A percentile compares a stretch with the other conserved stretches of the same genome.
Evolutionary conservation across 2,113 vertebrate genomes (phyloP).

Genomic region (Lichenostomus cassidix): DNA sequence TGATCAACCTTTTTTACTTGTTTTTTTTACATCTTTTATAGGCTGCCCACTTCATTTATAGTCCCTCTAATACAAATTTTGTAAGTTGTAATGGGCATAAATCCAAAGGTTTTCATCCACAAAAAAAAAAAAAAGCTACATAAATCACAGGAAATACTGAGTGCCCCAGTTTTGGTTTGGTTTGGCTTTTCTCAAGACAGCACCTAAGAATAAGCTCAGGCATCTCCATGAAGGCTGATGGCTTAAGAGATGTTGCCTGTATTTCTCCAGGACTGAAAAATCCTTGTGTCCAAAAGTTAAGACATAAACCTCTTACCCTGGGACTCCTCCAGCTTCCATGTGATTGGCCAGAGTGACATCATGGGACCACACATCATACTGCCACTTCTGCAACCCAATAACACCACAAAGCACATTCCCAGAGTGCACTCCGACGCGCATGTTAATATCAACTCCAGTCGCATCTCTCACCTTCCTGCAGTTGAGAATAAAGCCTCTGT

Average conservation of each 20-base stretch:
- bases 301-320: conserved; percentile 81
- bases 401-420: conserved; percentile 97
- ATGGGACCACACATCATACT: conserved; percentile 98
- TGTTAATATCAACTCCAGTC: conserved; percentile 95
- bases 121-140: not conserved
- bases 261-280: not conserved
- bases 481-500: not conserved
- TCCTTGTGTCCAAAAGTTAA: not conserved
- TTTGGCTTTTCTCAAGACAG: not conserved
- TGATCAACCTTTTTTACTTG: not conserved
- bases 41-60: not conserved
- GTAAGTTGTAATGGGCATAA: not conserved
- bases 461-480: conserved; percentile 93
- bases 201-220: not conserved
- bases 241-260: not conserved
- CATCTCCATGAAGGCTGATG: not conserved
- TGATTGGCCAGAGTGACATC: conserved; percentile 97
- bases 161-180: too few species aligned
- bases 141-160: not conserved
- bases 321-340: conserved; percentile 97
- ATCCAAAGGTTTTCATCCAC: not conserved
- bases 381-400: conserved; percentile 98
- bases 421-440: conserved; percentile 96
- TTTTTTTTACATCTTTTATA: not conserved
- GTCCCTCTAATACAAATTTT: not conserved